These are phyloP conservation scores for Daptonema setosum DNA, from an alignment of 2,888 invertebrate species.

Conservation along the genomic window DNA sequence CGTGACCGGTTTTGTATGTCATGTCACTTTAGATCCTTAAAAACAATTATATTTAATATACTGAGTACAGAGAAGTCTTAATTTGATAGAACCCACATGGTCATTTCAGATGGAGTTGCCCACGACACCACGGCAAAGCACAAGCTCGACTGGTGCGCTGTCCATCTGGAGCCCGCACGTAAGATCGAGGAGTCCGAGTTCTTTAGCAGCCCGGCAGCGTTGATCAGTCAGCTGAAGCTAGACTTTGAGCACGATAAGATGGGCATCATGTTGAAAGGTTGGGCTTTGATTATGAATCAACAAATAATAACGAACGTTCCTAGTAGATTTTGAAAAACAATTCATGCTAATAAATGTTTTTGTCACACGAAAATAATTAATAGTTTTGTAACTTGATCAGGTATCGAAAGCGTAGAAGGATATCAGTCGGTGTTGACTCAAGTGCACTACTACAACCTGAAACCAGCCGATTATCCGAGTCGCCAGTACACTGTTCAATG, in stretches of 20 bases:
- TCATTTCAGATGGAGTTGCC: neutral
- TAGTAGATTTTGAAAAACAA: neutral
- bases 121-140: conserved; percentile 32
- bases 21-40: no score
- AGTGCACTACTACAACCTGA: conserved; percentile 53
- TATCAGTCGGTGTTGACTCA: conserved; percentile 29
- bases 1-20: no score
- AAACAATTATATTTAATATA: no score
- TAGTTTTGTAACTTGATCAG: no score
- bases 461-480: neutral
- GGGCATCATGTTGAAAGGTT: conserved; percentile 27
- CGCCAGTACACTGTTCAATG: conserved; percentile 85
- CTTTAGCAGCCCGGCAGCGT: conserved; percentile 50
- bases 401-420: conserved; percentile 29
- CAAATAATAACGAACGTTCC: neutral
- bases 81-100: no score
- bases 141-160: conserved; percentile 70
- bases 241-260: conserved; percentile 69
- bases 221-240: conserved; percentile 51
- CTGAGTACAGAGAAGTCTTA: no score
- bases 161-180: conserved; percentile 76
- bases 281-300: neutral
- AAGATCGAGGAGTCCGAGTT: conserved; percentile 65
- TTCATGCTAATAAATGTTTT: neutral
- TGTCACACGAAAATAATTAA: no score